Percentiles rank a stretch among this genome's conserved stretches.
These are phyloP conservation scores for Oreortyx pictus DNA, from an alignment of 2,797 vertebrate genomes.

Conservation along the genomic window DNA sequence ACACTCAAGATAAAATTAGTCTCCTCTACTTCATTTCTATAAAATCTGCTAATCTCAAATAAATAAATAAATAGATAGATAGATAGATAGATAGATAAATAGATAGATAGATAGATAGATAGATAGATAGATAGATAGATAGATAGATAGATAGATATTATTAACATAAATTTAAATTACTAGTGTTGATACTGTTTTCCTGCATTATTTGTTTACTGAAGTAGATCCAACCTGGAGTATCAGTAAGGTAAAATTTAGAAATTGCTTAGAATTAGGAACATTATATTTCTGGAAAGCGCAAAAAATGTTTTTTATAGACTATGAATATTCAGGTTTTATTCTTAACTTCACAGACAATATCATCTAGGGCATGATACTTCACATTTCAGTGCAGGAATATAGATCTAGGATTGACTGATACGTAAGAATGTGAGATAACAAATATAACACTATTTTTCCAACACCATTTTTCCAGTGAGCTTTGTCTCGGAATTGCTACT, in stretches of 20 bases:
- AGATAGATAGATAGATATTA: neutral
- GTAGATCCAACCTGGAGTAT: neutral
- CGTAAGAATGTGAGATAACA: neutral
- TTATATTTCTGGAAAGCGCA: neutral
- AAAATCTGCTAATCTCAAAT: neutral
- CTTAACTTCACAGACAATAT: neutral
- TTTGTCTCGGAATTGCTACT: neutral
- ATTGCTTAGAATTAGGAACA: neutral
- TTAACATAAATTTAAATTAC: neutral
- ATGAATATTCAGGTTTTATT: neutral
- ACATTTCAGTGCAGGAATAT: neutral
- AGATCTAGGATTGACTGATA: neutral
- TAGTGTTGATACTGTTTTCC: fast-evolving
- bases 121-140: no score
- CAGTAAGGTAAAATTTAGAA: neutral
- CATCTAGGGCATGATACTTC: neutral
- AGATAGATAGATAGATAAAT: no score
- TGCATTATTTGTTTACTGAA: neutral
- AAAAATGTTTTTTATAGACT: neutral
- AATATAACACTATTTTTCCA: neutral
- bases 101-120: no score
- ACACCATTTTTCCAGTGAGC: neutral
- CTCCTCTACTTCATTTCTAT: neutral
- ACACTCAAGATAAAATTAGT: neutral
- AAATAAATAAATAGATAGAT: neutral